Evolutionary conservation across 1,140 invertebrate genomes (phyloP), one percentile per base, ranked within the genome.

Genomic region (Metopolophium dirhodum): DNA sequence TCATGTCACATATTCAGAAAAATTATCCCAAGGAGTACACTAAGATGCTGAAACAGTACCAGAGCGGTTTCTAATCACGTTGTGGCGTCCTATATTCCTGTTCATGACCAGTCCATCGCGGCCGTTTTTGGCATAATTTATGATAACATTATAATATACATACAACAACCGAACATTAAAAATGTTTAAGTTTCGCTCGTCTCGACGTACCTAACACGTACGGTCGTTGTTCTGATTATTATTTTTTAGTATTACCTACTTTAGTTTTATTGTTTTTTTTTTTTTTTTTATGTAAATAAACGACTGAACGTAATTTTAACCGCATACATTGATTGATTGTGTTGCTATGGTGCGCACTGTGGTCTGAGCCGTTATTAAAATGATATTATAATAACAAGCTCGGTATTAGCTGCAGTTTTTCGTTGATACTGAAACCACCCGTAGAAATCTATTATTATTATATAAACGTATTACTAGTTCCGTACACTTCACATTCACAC

Each of bases 11-110:
- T 95, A 96, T 97, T 93, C 97, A 97, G 94, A 95, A 96, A 94
- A 96, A 96, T 94, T 97, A 96, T 94, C 97, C 97, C 7, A 97
- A 97, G 94, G 97, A 97, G 95, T 97, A 97, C 97, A 95, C 96
- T 30, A 97, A 96, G 95, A 96, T 97, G 94, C 95, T 97, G 7
- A 94, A 94, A 86, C 94, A 94, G 89, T 94, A 94, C 94, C 91
- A 94, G 22, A 94, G 94, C 93, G 77, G 86, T 68, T 41, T 90
- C 54, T 90, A 57, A 90, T 45, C 89, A 20, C 54, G 54, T 41
- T 3, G 37, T 2, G n/a, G 22, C 41, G 8, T 23, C 37, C 22
- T 23, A 26, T 45, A 37, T 9, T 85, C 83, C 37, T 85, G 37
- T 85, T 26, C 86, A n/a, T 18, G 30, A 87, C 9, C 41, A 87